Evolutionary conservation across 2,797 vertebrate species (phyloP).

Genomic region (Poeciliopsis paucimaculata): DNA sequence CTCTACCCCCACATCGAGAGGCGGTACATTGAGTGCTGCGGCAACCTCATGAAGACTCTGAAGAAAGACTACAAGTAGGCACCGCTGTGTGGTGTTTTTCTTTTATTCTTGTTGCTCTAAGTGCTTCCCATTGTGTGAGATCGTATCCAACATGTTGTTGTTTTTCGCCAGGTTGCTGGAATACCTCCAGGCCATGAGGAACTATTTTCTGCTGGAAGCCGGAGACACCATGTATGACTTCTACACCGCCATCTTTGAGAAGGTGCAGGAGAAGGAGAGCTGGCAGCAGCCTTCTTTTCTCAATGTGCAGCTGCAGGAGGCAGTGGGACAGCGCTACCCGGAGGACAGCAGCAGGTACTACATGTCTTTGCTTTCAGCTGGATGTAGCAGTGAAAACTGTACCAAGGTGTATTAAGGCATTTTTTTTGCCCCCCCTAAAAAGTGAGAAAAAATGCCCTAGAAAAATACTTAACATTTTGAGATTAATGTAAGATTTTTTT

Average conservation of each 20-base stretch:
- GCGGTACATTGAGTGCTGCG: conserved; percentile 94
- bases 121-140: neutral
- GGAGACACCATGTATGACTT: conserved; percentile 99
- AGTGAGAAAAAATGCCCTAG: too few species aligned
- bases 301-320: conserved; percentile 94
- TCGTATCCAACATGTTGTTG: neutral
- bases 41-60: conserved; percentile 95
- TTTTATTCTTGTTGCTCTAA: neutral
- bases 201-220: conserved; percentile 97
- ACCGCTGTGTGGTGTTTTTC: neutral
- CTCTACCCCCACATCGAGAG: conserved; percentile 96
- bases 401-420: too few species aligned
- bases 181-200: conserved; percentile 97
- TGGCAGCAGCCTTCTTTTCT: conserved; percentile 96
- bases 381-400: neutral
- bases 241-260: conserved; percentile 97
- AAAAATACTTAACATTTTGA: too few species aligned
- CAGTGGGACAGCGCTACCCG: conserved; percentile 91
- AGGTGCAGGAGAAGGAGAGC: conserved; percentile 94
- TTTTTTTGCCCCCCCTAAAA: too few species aligned
- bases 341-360: conserved; percentile 92
- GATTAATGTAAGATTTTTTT: too few species aligned
- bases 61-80: conserved; percentile 94
- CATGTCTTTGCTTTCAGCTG: neutral
- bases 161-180: conserved; percentile 85